Evolutionary conservation across 2,797 vertebrate genomes (phyloP), one percentile per base, ranked within the genome.

Genomic region (Sebastes oblongus): DNA sequence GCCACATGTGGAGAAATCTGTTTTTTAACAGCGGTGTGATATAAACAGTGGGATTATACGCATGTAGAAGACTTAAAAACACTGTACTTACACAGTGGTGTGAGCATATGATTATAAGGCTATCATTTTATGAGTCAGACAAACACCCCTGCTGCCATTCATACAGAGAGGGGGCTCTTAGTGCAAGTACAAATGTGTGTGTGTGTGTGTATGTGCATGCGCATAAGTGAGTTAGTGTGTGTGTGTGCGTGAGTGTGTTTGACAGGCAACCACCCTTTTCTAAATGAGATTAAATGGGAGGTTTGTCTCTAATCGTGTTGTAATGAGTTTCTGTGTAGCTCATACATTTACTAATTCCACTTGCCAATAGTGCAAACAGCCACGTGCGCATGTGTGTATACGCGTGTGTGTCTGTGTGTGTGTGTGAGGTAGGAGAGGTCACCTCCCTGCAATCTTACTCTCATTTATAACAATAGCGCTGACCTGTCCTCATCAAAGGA

Each of bases 291-390:
- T 94, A 94, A 94, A 95, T 93, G 90, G 93, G 93, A 94, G 93
- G 93, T 95, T 95, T 94, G 93, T 93, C 89, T 95, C 93, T 95
- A 95, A 96, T 95, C 93, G 84, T 90, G 88, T 94, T 94, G 93
- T 96, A 96, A 96, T 96, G 94, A 95, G 94, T 94, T 95, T 94
- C 92, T 92, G 93, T 94, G 92, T 94, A 94, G 94, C 94, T 95
- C 91, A 93, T 95, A 95, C 94, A 95, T 95, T 95, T 92, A 93
- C 94, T 95, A 93, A 95, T 96, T 95, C 95, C 84, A 92, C 91
- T 91, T 95, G 94, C 93, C 95, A 96, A 96, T 96, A 96, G 92
- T 80, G 85, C 86, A 93, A 94, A 93, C 91, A 91, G 88, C 91
- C 90, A 92, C 81, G 83, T 88, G 91, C 5, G 85, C 80, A 86